Evolutionary conservation across 2,113 vertebrate genomes (phyloP).

Genomic region (Balaeniceps rex): DNA sequence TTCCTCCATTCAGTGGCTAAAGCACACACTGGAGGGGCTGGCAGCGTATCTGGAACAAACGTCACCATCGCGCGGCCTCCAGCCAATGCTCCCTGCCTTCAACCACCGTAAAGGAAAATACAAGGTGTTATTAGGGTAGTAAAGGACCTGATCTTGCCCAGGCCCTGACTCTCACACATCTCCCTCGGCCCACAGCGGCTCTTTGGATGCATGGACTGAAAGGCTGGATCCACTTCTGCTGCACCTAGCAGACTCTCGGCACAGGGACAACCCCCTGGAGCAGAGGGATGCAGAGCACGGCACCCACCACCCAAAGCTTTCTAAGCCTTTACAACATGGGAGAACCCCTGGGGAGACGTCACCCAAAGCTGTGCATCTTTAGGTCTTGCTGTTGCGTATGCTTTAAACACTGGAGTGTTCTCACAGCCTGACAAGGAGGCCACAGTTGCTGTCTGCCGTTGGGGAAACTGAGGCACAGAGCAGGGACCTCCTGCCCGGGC

Average conservation of each 20-base stretch:
- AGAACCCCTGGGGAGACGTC: not conserved
- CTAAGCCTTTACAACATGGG: not conserved
- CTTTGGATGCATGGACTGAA: not conserved
- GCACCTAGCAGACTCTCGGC: not conserved
- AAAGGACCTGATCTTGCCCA: not conserved
- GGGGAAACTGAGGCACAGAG: not conserved
- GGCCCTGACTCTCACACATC: not conserved
- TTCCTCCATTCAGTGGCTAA: not conserved
- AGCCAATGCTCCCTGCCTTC: not conserved
- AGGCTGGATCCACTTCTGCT: not conserved
- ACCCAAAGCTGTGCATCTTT: not conserved
- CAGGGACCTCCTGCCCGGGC: not conserved
- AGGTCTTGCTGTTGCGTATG: too few relatives aligned
- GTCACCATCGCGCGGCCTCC: not conserved
- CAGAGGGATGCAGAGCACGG: not conserved
- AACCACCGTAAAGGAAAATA: not conserved
- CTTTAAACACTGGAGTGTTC: not conserved
- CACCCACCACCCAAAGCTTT: not conserved
- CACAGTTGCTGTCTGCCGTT: fast-evolving
- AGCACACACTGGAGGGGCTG: not conserved
- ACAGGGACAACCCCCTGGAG: not conserved
- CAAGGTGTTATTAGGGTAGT: not conserved
- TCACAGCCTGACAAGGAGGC: not conserved
- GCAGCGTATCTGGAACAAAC: not conserved
- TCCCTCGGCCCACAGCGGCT: not conserved